Evolutionary conservation across 2,113 vertebrate genomes (phyloP), one percentile per base, ranked within the genome.

Genomic region (Petrocephalus zakoni): DNA sequence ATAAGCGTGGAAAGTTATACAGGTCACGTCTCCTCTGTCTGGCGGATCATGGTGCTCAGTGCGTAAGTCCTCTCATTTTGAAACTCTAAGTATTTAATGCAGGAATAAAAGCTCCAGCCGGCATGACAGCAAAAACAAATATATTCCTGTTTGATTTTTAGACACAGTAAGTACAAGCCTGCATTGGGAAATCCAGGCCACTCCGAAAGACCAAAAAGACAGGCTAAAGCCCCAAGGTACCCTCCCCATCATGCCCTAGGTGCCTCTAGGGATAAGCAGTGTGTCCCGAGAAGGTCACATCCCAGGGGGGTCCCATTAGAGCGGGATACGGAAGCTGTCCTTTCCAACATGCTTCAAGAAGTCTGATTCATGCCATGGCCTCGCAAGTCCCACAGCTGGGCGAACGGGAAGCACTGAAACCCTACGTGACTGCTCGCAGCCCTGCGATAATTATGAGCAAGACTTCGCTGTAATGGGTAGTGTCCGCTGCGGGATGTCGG

Each of bases 311-410:
- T 53, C 58, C 84, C 61, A 78, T 86, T 86, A 78, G 21, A 86
- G 51, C 2, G 61, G 29, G 88, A 89, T 75, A 86, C 47, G 84
- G 84, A 89, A 78, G 83, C 84, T 86, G 88, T 86, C 88, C 58
- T 55, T 72, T 89, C 84, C 21, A 25, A 89, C 68, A 58, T 46
- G 47, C 58, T 61, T 51, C 25, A 21, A 84, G 83, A 78, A 29
- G 49, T 46, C 58, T 89, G 88, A 89, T 53, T 29, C 49, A 19
- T 34, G 46, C 83, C 53, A 34, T 5, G 8, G 88, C 51, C 51
- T 56, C n/a, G 22, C 17, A 75, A 13, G 29, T 22, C 58, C 25
- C 82, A 86, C 58, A 53, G 19, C 81, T 10, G 37, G 25, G 29
- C 37, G 72, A 82, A 25, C 49, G 55, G 15, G 83, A 46, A 51